phyloP scores from a whole-genome alignment of 2,888 invertebrate species.

The Drosophila prostipennis region DNA sequence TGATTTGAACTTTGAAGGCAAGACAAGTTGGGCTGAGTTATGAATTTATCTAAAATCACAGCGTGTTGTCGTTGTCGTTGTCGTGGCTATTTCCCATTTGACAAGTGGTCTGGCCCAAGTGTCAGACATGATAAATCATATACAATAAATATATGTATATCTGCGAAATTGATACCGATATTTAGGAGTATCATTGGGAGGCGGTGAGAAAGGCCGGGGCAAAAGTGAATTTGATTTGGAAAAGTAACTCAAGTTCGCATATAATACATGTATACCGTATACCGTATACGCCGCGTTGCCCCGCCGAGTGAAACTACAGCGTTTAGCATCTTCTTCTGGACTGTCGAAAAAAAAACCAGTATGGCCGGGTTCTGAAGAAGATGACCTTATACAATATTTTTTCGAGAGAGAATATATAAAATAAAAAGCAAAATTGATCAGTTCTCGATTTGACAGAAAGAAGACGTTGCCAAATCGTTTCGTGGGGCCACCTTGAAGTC shows the following conservation, averaged over 20 bases:
- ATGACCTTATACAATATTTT: slow-evolving; percentile 46
- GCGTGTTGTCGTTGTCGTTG: slow-evolving; percentile 69
- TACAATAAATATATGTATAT: slow-evolving; percentile 47
- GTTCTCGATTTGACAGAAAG: slow-evolving; percentile 39
- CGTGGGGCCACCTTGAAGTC: slow-evolving; percentile 41
- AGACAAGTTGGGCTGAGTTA: slow-evolving; percentile 77
- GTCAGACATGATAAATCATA: slow-evolving; percentile 77
- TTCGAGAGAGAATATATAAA: slow-evolving; percentile 23
- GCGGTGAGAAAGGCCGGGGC: slow-evolving; percentile 53
- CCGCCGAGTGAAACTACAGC: slow-evolving; percentile 31
- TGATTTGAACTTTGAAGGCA: slow-evolving; percentile 81
- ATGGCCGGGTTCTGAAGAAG: slow-evolving; percentile 44
- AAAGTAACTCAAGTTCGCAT: slow-evolving; percentile 12
- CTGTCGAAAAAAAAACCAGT: slow-evolving; percentile 27
- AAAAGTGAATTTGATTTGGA: slow-evolving; percentile 21
- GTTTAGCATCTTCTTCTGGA: slow-evolving; percentile 30
- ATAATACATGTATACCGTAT: slow-evolving; percentile 45
- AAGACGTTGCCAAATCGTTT: slow-evolving; percentile 34
- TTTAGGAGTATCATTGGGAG: slow-evolving; percentile 20
- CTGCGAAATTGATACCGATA: slow-evolving; percentile 39
- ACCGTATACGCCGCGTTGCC: slow-evolving; percentile 62
- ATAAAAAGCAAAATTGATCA: slow-evolving; percentile 40
- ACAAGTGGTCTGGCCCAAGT: slow-evolving; percentile 79
- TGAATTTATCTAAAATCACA: slow-evolving; percentile 79
- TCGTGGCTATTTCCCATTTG: slow-evolving; percentile 60